Conservation (phyloP, 2,888 invertebrate species). For the Epinotia brunnichana region DNA sequence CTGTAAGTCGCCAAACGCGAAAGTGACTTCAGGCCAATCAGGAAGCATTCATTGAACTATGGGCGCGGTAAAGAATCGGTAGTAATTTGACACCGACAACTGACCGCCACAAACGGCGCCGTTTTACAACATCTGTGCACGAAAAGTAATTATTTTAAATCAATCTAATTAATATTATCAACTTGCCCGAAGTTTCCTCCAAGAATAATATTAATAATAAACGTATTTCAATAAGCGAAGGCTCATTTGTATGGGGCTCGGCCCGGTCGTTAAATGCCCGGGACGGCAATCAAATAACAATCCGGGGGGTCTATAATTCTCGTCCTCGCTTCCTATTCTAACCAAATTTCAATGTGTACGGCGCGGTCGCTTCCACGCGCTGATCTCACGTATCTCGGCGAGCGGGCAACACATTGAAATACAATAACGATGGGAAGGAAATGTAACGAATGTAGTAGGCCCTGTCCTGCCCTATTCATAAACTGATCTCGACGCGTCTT, state of each 20-base stretch:
- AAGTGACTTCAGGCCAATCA: too few species aligned
- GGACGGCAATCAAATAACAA: slow-evolving; percentile 1
- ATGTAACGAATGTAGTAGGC: too few species aligned
- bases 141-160: not conserved
- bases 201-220: slow-evolving; percentile 27
- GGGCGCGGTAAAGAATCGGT: too few species aligned
- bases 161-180: slow-evolving; percentile 11
- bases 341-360: not conserved
- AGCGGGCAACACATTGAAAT: not conserved
- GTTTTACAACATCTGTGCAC: too few species aligned
- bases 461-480: too few species aligned
- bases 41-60: too few species aligned
- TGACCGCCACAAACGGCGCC: too few species aligned
- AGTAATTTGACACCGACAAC: too few species aligned
- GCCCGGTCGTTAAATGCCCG: slow-evolving; percentile 1
- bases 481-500: too few species aligned
- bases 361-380: not conserved
- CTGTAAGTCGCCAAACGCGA: too few species aligned
- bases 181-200: not conserved
- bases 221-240: slow-evolving; percentile 23
- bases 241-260: slow-evolving; percentile 23
- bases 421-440: too few species aligned
- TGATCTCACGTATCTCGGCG: not conserved
- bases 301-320: too few species aligned
- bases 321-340: not conserved